phyloP scores from a whole-genome alignment of 2,113 vertebrate genomes.

The Beaufortia kweichowensis region DNA sequence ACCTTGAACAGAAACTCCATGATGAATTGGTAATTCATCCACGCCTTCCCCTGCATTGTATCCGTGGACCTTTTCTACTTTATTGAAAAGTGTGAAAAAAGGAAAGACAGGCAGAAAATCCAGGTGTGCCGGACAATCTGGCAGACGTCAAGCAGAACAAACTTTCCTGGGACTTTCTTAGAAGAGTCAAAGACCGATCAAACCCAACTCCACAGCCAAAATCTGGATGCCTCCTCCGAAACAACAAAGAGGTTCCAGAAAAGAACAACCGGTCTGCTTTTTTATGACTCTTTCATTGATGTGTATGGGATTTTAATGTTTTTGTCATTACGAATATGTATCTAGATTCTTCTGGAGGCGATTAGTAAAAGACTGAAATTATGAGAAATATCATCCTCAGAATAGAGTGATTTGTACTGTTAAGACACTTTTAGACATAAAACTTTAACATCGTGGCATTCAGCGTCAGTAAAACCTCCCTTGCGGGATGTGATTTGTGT shows the following conservation, averaged over 20 bases:
- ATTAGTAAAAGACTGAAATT: slow-evolving; percentile 24
- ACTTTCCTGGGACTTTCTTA: slow-evolving; percentile 24
- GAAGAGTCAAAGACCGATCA: slow-evolving; percentile 39
- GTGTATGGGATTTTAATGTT: slow-evolving; percentile 32
- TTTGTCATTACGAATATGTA: slow-evolving; percentile 29
- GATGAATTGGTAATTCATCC: slow-evolving; percentile 97
- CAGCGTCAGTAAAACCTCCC: slow-evolving; percentile 25
- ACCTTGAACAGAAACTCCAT: slow-evolving; percentile 99
- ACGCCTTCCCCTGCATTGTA: slow-evolving; percentile 40
- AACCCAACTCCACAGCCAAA: slow-evolving; percentile 23
- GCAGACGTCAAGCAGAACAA: slow-evolving; percentile 19
- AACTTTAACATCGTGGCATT: slow-evolving; percentile 43
- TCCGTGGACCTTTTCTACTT: slow-evolving; percentile 51
- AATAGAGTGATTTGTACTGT: slow-evolving; percentile 43
- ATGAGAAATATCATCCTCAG: slow-evolving; percentile 7
- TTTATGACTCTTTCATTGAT: slow-evolving; percentile 25
- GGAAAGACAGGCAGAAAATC: slow-evolving; percentile 25
- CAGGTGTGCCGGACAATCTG: slow-evolving; percentile 17
- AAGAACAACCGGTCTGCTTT: slow-evolving; percentile 47
- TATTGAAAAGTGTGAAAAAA: slow-evolving; percentile 38
- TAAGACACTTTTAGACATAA: slow-evolving; percentile 50
- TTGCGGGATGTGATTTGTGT: slow-evolving; percentile 8
- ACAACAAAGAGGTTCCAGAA: slow-evolving; percentile 37
- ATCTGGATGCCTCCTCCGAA: slow-evolving; percentile 15
- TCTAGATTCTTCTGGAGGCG: slow-evolving; percentile 25